Conservation (phyloP, 2,113 vertebrate genomes). For the Azemiops feae region DNA sequence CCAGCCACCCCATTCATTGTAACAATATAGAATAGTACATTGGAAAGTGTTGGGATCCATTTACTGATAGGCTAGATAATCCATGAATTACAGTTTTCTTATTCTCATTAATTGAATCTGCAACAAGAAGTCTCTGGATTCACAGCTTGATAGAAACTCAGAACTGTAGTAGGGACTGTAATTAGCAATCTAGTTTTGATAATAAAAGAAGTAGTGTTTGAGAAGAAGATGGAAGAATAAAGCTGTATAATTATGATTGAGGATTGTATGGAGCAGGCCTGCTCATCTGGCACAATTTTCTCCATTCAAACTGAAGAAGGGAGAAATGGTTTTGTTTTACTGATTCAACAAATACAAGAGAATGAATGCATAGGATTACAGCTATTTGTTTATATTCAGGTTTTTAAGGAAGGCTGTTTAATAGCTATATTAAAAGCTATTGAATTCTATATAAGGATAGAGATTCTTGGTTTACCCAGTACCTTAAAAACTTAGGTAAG, state of each 20-base stretch:
- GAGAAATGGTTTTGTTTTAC: neutral
- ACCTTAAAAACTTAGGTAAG: neutral
- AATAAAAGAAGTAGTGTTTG: constrained; percentile 45
- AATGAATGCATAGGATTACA: constrained; percentile 8
- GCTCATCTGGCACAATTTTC: constrained; percentile 33
- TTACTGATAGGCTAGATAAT: constrained; percentile 53
- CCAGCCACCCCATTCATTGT: constrained; percentile 22
- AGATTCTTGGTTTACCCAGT: neutral
- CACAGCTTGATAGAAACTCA: constrained; percentile 62
- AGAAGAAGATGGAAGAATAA: constrained; percentile 44
- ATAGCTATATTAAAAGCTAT: constrained; percentile 10
- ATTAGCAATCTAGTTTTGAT: constrained; percentile 55
- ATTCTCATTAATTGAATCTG: constrained; percentile 50
- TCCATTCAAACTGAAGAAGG: neutral
- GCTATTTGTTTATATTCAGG: neutral
- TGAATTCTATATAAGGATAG: constrained; percentile 8
- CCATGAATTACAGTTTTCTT: constrained; percentile 60
- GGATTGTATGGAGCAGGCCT: neutral
- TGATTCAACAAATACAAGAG: constrained; percentile 22
- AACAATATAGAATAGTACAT: constrained; percentile 40
- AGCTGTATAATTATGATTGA: constrained; percentile 41
- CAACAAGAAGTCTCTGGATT: constrained; percentile 49
- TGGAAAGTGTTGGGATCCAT: constrained; percentile 30
- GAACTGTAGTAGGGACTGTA: constrained; percentile 50
- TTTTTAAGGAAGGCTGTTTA: constrained; percentile 7